A percentile compares a stretch with the other conserved stretches of the same genome.
Evolutionary conservation across 92 coral and sea anemone genomes (phyloP).

Genomic region (Phenganax stokvisi): DNA sequence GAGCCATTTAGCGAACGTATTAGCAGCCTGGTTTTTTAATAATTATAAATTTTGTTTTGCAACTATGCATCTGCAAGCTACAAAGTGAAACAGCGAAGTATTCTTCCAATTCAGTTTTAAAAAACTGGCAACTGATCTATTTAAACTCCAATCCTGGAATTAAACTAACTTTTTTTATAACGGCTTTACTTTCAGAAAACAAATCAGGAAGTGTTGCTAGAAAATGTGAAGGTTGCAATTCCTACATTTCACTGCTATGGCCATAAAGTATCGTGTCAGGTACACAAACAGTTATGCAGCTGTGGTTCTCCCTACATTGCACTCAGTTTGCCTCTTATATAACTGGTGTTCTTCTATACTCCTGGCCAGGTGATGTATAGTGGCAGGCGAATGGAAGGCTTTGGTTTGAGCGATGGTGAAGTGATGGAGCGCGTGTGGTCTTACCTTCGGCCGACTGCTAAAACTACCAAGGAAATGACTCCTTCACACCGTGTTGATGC

Average conservation of each 20-base stretch:
- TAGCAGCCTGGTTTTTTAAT: too few species aligned
- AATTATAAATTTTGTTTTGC: too few species aligned
- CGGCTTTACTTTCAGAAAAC: slow-evolving; percentile 22
- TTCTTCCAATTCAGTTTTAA: too few species aligned
- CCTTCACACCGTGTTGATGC: slow-evolving; percentile 53
- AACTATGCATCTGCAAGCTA: too few species aligned
- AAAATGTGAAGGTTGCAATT: slow-evolving; percentile 46
- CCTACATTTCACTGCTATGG: slow-evolving; percentile 56
- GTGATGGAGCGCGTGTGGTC: slow-evolving; percentile 59
- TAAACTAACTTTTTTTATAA: too few species aligned
- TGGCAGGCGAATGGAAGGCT: slow-evolving; percentile 47
- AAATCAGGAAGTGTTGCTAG: slow-evolving; percentile 38
- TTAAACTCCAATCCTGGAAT: too few species aligned
- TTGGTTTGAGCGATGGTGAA: slow-evolving; percentile 56
- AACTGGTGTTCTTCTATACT: not conserved
- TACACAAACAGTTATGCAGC: not conserved
- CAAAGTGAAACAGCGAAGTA: too few species aligned
- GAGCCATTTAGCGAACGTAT: too few species aligned
- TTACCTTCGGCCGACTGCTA: slow-evolving; percentile 49
- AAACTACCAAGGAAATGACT: slow-evolving; percentile 57
- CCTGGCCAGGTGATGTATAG: slow-evolving; percentile 36
- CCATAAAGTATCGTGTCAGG: slow-evolving; percentile 55
- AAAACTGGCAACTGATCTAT: too few species aligned
- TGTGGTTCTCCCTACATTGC: too few species aligned
- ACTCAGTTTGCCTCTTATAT: not conserved